These are phyloP conservation scores for Bradypodion pumilum DNA, from an alignment of 2,797 vertebrate species.

Conservation along the genomic window DNA sequence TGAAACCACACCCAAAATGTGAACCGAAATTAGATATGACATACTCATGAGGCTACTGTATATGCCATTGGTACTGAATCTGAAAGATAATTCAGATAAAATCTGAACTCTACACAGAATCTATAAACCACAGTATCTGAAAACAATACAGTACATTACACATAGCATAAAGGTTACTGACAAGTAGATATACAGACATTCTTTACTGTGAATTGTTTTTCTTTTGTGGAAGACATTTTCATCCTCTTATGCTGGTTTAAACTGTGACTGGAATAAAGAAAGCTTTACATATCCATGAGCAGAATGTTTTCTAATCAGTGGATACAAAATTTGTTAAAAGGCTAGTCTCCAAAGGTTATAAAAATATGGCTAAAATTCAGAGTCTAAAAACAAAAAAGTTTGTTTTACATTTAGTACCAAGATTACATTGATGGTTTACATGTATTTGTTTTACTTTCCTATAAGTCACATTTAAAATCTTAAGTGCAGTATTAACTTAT, in stretches of 20 bases:
- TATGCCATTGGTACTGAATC: background rate
- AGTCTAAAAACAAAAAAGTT: background rate
- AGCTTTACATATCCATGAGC: background rate
- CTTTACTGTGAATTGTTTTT: background rate
- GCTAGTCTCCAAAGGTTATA: background rate
- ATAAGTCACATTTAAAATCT: background rate
- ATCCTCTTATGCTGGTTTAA: background rate
- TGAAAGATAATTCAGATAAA: slow-evolving; percentile 27
- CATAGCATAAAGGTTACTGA: background rate
- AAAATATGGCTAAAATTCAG: background rate
- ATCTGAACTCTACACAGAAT: slow-evolving; percentile 24
- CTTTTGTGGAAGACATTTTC: background rate
- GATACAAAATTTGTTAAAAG: background rate
- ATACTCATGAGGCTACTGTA: slow-evolving; percentile 15
- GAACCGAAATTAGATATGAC: slow-evolving; percentile 28
- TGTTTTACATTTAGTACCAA: background rate
- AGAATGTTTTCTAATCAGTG: background rate
- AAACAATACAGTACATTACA: background rate
- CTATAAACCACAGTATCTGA: slow-evolving; percentile 15
- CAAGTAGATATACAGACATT: background rate
- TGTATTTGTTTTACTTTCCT: background rate
- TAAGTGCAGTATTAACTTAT: background rate
- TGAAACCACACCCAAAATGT: background rate
- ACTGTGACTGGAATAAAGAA: background rate
- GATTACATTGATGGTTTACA: background rate